Conservation (phyloP, 2,113 vertebrate species). For the Hystrix brachyura region DNA sequence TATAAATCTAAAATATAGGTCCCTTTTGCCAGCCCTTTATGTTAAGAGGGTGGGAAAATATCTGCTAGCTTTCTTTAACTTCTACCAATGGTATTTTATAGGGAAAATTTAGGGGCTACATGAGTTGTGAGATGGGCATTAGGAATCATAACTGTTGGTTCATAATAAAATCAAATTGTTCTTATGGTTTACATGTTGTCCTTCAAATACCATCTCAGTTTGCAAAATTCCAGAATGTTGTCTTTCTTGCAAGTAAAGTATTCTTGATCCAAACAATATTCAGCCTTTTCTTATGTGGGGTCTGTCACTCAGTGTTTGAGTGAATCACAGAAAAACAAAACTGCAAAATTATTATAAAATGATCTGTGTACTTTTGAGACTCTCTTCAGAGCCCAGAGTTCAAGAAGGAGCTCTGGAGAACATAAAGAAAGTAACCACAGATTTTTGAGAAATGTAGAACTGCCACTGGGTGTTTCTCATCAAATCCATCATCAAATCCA, state of each 20-base stretch:
- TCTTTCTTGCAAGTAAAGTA: not conserved
- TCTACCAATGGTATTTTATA: not conserved
- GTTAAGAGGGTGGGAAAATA: not conserved
- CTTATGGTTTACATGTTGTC: not conserved
- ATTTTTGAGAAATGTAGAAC: not conserved
- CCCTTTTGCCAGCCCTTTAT: not conserved
- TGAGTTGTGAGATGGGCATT: fast-evolving
- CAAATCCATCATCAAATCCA: not conserved
- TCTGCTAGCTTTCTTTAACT: not conserved
- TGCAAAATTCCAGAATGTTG: not conserved
- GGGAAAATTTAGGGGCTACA: not conserved
- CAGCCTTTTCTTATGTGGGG: not conserved
- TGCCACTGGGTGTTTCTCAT: not conserved
- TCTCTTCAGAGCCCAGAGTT: not conserved
- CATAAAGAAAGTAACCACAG: not conserved
- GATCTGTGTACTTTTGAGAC: not conserved
- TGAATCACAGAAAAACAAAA: not conserved
- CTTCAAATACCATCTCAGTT: not conserved
- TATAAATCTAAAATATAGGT: not conserved
- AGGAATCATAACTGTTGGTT: not conserved
- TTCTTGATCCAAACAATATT: not conserved
- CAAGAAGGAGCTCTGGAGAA: not conserved
- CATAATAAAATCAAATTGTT: not conserved
- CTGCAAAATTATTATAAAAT: not conserved
- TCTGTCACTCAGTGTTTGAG: not conserved